Evolutionary conservation across 2,113 vertebrate genomes (phyloP), one percentile per base, ranked within the genome.

Genomic region (Siniperca knerii): DNA sequence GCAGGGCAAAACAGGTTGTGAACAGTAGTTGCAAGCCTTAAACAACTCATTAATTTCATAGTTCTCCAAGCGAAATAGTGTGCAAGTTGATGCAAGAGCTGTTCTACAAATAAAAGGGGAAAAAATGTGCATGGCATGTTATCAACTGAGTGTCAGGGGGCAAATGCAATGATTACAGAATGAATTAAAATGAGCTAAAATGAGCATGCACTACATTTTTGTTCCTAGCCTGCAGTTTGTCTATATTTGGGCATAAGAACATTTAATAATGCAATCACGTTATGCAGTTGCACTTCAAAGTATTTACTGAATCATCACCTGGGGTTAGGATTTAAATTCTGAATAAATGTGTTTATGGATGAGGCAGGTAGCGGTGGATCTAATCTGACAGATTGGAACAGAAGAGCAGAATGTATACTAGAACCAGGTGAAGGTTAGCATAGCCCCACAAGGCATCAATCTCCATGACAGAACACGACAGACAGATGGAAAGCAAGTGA

Each of bases 291-390:
- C 91, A 93, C 92, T 95, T 95, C 92, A 95, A 94, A 93, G 94
- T 94, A 92, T 94, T 94, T 95, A 93, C 91, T 79, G 90, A 92
- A 82, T 84, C 89, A 61, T 80, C 33, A 91, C 94, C 94, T 8
- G 85, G 86, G 91, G 94, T 94, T 87, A 87, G 90, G 90, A 95
- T 95, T 94, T 92, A 91, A 79, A 92, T 92, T 92, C 84, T 84
- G 94, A 95, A 94, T 94, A 93, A 94, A 93, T 90, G 93, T 90
- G 91, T 89, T 92, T 89, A 89, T 90, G 93, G 92, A 93, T 93
- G 94, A 94, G 91, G 93, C 90, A 93, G 92, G 90, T 93, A 92
- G 90, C 58, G 5, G 75, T 29, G 89, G 75, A 91, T 94, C 90
- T 87, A 87, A 93, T 92, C 94, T 93, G 92, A 92, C 91, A 94